Evolutionary conservation across 2,888 invertebrate species (phyloP), one percentile per base, ranked within the genome.

Genomic region (Parochlus steinenii): DNA sequence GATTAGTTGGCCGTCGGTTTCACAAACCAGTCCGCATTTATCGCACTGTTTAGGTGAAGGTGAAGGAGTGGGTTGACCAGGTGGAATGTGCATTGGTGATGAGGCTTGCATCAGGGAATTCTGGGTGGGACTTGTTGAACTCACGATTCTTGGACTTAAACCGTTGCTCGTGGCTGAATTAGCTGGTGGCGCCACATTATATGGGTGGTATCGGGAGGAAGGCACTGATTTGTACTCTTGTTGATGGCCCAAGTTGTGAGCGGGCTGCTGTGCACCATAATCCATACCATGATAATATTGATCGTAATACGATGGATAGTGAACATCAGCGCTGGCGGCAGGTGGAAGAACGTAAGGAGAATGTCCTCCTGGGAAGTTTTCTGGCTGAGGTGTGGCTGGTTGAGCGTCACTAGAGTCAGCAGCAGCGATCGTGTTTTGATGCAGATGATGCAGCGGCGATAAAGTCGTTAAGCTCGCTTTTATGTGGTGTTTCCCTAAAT

Each of bases 1-100:
- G 42, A 71, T 70, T 33, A 83, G 58, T 48, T 74, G 75, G 30
- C 71, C 65, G 29, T 75, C 74, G 26, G 78, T 76, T 50, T 80
- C 77, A 50, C 76, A 81, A 37, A 81, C 73, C 41, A 71, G 74
- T 39, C 82, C 82, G 51, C 85, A 85, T 55, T 83, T 82, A 52
- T 85, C 83, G 56, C 83, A 83, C 54, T 81, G 80, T 50, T 75
- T 69, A 3, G 73, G 73, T 40, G 74, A 74, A 1, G 75, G 69
- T 10, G 77, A 74, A 26, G 77, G 77, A 22, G 76, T 73, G 10
- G 76, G 71, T 47, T 73, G 72, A 48, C 69, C 52, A 52, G 29
- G 51, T 52, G 10, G 55, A 51, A 39, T 47, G 15, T 64, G 58
- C 22, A 70, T 69, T 55, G 61, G 43, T 51, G 58, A 47, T 58